These are phyloP conservation scores for Hippopotamyrus pictus DNA, from an alignment of 2,797 vertebrate species.

Conservation along the genomic window DNA sequence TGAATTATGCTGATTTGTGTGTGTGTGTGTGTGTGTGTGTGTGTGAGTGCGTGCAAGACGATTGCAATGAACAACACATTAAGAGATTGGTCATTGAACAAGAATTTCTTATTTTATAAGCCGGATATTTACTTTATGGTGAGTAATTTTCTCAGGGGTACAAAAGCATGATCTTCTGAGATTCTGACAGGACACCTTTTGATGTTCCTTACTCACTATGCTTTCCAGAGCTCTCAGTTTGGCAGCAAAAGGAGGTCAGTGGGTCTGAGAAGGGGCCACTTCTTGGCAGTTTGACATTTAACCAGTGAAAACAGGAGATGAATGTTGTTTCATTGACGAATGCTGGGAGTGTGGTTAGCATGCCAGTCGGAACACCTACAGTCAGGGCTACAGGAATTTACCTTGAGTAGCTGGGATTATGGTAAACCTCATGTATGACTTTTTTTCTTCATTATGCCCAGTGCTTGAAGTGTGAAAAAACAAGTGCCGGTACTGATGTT, in stretches of 20 bases:
- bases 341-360: background rate
- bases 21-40: background rate
- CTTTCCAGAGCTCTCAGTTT: background rate
- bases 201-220: background rate
- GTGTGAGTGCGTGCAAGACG: background rate
- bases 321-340: constrained; percentile 4
- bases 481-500: background rate
- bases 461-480: background rate
- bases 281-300: background rate
- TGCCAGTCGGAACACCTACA: background rate
- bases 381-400: background rate
- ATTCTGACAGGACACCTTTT: background rate
- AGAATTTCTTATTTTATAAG: background rate
- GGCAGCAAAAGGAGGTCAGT: background rate
- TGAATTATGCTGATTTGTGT: background rate
- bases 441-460: background rate
- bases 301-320: background rate
- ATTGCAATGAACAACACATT: background rate
- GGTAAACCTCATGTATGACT: background rate
- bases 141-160: background rate
- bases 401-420: background rate
- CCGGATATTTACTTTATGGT: background rate
- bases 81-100: background rate
- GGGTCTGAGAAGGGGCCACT: background rate
- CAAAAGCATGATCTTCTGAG: background rate